Evolutionary conservation across 1,140 invertebrate genomes (phyloP), one percentile per base, ranked within the genome.

Genomic region (Drosophila novamexicana): DNA sequence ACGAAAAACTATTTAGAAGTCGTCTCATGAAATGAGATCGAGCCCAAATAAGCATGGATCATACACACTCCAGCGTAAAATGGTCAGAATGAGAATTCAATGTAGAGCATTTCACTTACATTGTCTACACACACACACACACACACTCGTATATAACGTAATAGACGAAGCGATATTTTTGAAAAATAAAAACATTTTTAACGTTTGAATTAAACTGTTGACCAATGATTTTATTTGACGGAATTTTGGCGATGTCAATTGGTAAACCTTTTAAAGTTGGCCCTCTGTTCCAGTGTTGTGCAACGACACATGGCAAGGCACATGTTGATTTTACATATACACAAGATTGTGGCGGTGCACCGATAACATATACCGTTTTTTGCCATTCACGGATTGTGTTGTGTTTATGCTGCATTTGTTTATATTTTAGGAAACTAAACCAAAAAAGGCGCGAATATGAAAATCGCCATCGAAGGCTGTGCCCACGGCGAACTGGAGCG

Each of bases 401-500:
- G 69, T 67, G 40, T 79, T 67, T 53, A 75, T 57, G 54, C n/a
- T 8, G 57, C 75, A 73, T 58, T 67, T 50, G 14, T 12, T 50
- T 44, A 45, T 54, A 66, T 40, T 39, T 29, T 39, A 44, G 40
- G 32, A 59, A 54, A 7, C 34, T 16, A 54, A 37, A 32, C 12
- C 0, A 18, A 14, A 52, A 10, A 9, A 18, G n/a, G 29, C 14
- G 8, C 0, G 54, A 94, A 79, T 83, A 99, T 99, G 98, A 97
- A 96, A 93, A 97, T 99, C 53, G 98, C 98, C 6, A 94, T 99
- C 0, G 98, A 98, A 94, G 99, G 99, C 58, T 99, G 99, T 94
- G 97, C 97, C 80, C 98, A 99, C 94, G 99, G 99, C 3, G 98
- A 99, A 92, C 93, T 99, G 64, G 98, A 99, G 80, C 96, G 95